A percentile compares a stretch with the other conserved stretches of the same genome.
These are phyloP conservation scores for Leucophenga montana DNA, from an alignment of 2,888 invertebrate species.

Conservation along the genomic window DNA sequence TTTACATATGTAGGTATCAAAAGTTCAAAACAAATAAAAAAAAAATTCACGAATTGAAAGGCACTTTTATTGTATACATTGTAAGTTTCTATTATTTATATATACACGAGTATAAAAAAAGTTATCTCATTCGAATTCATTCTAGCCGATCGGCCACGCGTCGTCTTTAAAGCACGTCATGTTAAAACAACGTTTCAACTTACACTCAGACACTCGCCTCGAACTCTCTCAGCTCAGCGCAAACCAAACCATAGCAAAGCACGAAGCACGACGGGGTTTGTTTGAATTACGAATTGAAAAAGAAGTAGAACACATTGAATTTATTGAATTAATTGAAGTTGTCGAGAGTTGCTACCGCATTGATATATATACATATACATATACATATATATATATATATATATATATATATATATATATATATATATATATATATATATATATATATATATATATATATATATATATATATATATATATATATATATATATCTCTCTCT, in stretches of 20 bases:
- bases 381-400: too few species aligned
- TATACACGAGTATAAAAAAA: too few species aligned
- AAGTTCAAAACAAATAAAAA: constrained; percentile 36
- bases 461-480: too few species aligned
- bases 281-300: background rate
- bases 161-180: constrained; percentile 47
- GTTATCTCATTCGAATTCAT: constrained; percentile 15
- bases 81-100: constrained; percentile 9
- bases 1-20: constrained; percentile 22
- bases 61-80: constrained; percentile 28
- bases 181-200: constrained; percentile 57
- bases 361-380: too few species aligned
- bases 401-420: too few species aligned
- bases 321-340: background rate
- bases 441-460: too few species aligned
- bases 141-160: constrained; percentile 48
- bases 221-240: too few species aligned
- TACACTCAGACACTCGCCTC: constrained; percentile 45
- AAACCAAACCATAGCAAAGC: constrained; percentile 13
- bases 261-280: constrained; percentile 7
- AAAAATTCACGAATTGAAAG: constrained; percentile 11
- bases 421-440: too few species aligned
- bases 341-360: background rate
- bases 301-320: background rate
- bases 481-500: too few species aligned